A percentile compares a stretch with the other conserved stretches of the same genome.
These are phyloP conservation scores for Scaptomyza cyrtandrae DNA, from an alignment of 2,888 invertebrate species.

Conservation along the genomic window DNA sequence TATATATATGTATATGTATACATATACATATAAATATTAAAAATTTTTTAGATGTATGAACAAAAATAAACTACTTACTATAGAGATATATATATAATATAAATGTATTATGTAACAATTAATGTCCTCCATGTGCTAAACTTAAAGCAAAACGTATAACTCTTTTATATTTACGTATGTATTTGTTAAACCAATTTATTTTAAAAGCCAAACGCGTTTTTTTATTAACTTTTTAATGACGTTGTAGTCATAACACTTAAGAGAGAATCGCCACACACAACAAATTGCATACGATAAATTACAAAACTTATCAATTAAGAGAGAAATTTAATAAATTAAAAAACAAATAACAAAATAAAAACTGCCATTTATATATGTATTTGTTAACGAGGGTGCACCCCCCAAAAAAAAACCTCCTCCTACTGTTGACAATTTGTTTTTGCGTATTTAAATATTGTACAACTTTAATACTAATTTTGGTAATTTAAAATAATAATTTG, in stretches of 20 bases:
- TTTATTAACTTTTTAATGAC: constrained; percentile 78
- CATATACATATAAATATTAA: constrained; percentile 1
- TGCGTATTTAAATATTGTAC: constrained; percentile 52
- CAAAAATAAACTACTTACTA: constrained; percentile 27
- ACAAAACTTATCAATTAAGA: constrained; percentile 45
- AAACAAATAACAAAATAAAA: constrained; percentile 33
- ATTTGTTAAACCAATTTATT: constrained; percentile 71
- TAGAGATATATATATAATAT: constrained; percentile 13
- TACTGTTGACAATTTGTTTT: constrained; percentile 60
- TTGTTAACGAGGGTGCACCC: constrained; percentile 32
- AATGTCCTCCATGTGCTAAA: constrained; percentile 84
- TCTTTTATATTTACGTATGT: constrained; percentile 61
- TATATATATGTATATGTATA: background rate
- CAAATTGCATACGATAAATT: constrained; percentile 19
- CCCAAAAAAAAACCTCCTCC: constrained; percentile 13
- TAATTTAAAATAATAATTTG: constrained; percentile 43
- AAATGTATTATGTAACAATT: constrained; percentile 74
- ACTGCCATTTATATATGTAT: constrained; percentile 67
- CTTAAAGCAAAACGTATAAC: constrained; percentile 46
- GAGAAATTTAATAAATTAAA: constrained; percentile 15
- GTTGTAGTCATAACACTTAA: constrained; percentile 82
- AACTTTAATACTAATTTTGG: constrained; percentile 21
- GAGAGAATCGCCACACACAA: constrained; percentile 21
- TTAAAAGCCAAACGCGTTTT: constrained; percentile 64
- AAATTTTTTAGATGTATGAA: constrained; percentile 17